Conservation (phyloP, 2,797 vertebrate species). For the Gadopsis bispinosus region DNA sequence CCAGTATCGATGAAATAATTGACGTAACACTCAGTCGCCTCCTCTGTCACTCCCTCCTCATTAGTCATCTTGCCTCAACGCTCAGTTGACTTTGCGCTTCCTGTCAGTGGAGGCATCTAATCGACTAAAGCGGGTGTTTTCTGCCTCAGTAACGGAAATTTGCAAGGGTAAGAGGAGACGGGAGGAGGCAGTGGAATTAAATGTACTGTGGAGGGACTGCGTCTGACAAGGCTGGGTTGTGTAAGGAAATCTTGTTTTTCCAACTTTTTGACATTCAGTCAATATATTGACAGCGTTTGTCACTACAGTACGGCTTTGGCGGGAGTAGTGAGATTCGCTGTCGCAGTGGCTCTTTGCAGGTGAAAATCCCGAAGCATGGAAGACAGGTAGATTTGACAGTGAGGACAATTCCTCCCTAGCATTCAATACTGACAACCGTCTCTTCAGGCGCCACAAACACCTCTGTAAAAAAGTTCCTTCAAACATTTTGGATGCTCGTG, state of each 20-base stretch:
- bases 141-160: conserved; percentile 72
- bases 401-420: conserved; percentile 41
- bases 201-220: conserved; percentile 57
- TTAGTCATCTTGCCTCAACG: conserved; percentile 79
- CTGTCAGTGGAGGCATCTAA: conserved; percentile 75
- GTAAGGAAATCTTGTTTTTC: conserved; percentile 80
- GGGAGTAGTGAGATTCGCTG: conserved; percentile 70
- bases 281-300: conserved; percentile 86
- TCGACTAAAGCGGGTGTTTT: conserved; percentile 74
- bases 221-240: conserved; percentile 58
- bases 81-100: conserved; percentile 74
- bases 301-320: conserved; percentile 76
- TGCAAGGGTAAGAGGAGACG: conserved; percentile 52
- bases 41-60: conserved; percentile 81
- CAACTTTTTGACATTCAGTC: conserved; percentile 84
- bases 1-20: conserved; percentile 80
- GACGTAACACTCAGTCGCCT: conserved; percentile 71
- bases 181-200: conserved; percentile 56
- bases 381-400: conserved; percentile 69
- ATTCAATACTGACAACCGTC: conserved; percentile 40
- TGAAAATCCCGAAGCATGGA: conserved; percentile 68
- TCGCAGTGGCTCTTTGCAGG: conserved; percentile 66
- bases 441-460: conserved; percentile 38
- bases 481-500: conserved; percentile 21
- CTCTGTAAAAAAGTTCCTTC: conserved; percentile 41